phyloP scores from a whole-genome alignment of 2,113 vertebrate species.

The Halcyon senegalensis region DNA sequence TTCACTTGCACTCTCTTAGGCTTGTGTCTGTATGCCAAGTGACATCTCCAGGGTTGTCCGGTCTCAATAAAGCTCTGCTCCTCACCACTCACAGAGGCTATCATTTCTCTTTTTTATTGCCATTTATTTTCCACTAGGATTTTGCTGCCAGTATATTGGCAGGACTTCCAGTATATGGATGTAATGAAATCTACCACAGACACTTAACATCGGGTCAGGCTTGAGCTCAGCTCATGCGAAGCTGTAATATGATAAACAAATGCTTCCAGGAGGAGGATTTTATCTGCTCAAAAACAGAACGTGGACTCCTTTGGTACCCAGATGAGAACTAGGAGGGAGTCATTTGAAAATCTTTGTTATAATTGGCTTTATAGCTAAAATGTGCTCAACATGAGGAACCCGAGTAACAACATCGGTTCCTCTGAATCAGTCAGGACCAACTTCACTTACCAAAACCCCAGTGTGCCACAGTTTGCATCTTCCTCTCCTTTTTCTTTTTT shows the following conservation, averaged over 20 bases:
- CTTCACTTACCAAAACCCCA: not conserved
- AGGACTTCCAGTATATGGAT: conserved; percentile 95
- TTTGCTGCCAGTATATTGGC: conserved; percentile 97
- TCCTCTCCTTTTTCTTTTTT: not conserved
- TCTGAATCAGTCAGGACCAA: conserved; percentile 9
- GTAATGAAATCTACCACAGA: conserved; percentile 98
- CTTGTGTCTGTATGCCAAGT: conserved; percentile 87
- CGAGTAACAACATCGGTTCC: conserved; percentile 19
- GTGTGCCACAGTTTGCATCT: not conserved
- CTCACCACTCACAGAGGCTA: conserved; percentile 86
- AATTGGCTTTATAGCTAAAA: conserved; percentile 76
- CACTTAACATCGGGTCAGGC: conserved; percentile 96
- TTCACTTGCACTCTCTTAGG: conserved; percentile 86
- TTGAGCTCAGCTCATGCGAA: conserved; percentile 86
- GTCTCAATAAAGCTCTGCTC: conserved; percentile 90
- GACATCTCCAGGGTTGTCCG: conserved; percentile 87
- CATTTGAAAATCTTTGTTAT: conserved; percentile 70
- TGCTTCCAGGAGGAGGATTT: conserved; percentile 86
- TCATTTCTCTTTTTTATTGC: conserved; percentile 98
- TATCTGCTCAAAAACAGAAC: conserved; percentile 80
- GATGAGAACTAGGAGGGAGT: conserved; percentile 64
- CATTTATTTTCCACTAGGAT: conserved; percentile 99
- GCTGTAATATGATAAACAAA: conserved; percentile 94
- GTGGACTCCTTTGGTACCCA: conserved; percentile 56
- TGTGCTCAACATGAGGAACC: conserved; percentile 67